A percentile compares a stretch with the other conserved stretches of the same genome.
Evolutionary conservation across 92 coral and sea anemone species (phyloP).

Genomic region (Bergia sp.): DNA sequence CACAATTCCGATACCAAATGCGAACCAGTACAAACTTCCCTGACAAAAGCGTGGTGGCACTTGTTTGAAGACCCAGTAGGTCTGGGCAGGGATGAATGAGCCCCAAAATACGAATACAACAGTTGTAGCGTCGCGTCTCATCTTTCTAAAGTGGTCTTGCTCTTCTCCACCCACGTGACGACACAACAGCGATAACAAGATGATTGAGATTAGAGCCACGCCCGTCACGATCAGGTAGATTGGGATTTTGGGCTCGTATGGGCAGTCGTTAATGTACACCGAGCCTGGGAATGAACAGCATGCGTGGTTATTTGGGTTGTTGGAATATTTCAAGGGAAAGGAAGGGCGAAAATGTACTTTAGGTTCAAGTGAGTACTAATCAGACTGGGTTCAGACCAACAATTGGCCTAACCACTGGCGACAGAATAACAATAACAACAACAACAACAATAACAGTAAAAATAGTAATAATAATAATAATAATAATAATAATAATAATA

Average conservation of each 20-base stretch:
- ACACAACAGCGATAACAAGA: neutral
- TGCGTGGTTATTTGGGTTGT: neutral
- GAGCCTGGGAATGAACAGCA: slow-evolving; percentile 19
- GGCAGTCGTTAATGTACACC: slow-evolving; percentile 21
- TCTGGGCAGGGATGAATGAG: slow-evolving; percentile 40
- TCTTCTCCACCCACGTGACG: slow-evolving; percentile 20
- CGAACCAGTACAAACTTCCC: slow-evolving; percentile 33
- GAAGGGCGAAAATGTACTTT: too few species aligned
- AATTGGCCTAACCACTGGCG: too few species aligned
- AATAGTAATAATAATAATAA: too few species aligned
- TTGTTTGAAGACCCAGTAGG: slow-evolving; percentile 38
- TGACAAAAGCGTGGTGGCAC: slow-evolving; percentile 16
- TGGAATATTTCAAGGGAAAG: neutral
- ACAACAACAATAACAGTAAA: too few species aligned
- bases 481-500: too few species aligned
- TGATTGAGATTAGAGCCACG: neutral
- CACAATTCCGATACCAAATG: slow-evolving; percentile 25
- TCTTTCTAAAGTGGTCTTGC: slow-evolving; percentile 16
- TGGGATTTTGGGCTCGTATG: slow-evolving; percentile 37
- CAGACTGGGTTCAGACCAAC: too few species aligned
- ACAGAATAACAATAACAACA: too few species aligned
- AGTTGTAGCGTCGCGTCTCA: slow-evolving; percentile 14
- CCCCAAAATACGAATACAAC: slow-evolving; percentile 27
- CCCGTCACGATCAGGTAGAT: slow-evolving; percentile 37
- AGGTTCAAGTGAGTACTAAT: neutral